Conservation (phyloP, 2,797 vertebrate species). For the Cossypha niveicapilla region DNA sequence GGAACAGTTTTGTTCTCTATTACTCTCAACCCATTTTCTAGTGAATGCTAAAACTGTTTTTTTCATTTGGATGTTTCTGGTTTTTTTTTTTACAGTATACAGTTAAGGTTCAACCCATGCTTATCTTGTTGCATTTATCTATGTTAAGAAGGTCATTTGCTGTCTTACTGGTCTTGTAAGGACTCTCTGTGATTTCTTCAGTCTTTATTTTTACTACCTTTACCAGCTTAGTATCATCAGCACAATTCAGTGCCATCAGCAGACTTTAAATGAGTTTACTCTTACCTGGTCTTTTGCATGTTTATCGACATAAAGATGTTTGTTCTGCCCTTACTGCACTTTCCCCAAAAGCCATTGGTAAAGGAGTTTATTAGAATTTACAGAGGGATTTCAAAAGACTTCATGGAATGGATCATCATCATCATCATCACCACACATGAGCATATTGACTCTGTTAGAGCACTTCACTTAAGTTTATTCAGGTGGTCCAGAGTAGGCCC, state of each 20-base stretch:
- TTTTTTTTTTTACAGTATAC: not conserved
- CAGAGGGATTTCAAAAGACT: not conserved
- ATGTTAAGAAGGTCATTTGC: fast-evolving
- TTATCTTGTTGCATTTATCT: not conserved
- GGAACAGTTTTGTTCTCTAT: not conserved
- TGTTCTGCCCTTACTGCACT: not conserved
- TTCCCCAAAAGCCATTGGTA: not conserved
- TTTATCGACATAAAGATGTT: not conserved
- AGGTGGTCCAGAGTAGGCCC: not conserved
- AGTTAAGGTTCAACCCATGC: not conserved
- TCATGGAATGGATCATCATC: not conserved
- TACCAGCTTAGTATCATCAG: not conserved
- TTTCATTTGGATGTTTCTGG: not conserved
- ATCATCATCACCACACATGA: not conserved
- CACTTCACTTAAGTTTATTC: not conserved
- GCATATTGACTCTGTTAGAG: not conserved
- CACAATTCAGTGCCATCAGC: not conserved
- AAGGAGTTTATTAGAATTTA: not conserved
- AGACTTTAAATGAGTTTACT: not conserved
- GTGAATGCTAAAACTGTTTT: not conserved
- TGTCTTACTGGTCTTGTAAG: not conserved
- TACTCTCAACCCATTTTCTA: not conserved
- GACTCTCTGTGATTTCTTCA: not conserved
- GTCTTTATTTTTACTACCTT: not conserved
- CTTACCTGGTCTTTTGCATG: not conserved